Conservation (phyloP, 2,113 vertebrate genomes). For the Dasypus novemcinctus region DNA sequence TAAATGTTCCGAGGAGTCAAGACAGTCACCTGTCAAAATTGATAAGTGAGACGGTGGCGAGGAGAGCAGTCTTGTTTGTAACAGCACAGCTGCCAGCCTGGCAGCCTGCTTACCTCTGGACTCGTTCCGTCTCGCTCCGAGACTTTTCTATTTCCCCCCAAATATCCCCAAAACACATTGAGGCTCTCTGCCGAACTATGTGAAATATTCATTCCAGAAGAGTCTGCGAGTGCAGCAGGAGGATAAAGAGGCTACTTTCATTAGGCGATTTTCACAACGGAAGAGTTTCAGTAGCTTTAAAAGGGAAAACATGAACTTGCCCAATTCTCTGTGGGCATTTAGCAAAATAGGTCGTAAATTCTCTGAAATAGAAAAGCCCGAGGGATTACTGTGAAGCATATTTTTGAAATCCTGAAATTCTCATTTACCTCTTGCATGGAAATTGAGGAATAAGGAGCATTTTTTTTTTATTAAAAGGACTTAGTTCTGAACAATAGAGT, state of each 20-base stretch:
- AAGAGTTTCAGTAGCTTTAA: conserved; percentile 60
- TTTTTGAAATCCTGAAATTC: conserved; percentile 63
- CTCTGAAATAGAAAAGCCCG: conserved; percentile 55
- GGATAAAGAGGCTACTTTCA: conserved; percentile 24
- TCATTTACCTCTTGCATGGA: conserved; percentile 52
- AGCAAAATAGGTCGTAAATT: conserved; percentile 68
- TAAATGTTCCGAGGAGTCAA: conserved; percentile 77
- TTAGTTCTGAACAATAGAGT: conserved; percentile 50
- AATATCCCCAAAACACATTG: conserved; percentile 54
- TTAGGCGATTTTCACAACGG: conserved; percentile 61
- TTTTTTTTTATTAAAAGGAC: conserved; percentile 29
- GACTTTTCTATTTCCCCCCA: conserved; percentile 79
- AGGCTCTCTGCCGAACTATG: conserved; percentile 5
- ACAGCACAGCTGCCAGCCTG: conserved; percentile 72
- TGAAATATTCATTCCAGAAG: conserved; percentile 50
- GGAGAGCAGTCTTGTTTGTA: conserved; percentile 80
- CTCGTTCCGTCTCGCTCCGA: conserved; percentile 75
- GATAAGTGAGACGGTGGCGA: conserved; percentile 79
- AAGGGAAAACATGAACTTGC: conserved; percentile 37
- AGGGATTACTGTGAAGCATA: neutral
- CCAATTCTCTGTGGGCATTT: conserved; percentile 66
- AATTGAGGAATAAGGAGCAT: conserved; percentile 40
- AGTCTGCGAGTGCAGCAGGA: neutral
- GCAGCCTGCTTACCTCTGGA: conserved; percentile 74
- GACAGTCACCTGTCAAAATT: conserved; percentile 83